A percentile compares a stretch with the other conserved stretches of the same genome.
phyloP scores from a whole-genome alignment of 2,888 invertebrate species.

The Chromoteleia sp. region DNA sequence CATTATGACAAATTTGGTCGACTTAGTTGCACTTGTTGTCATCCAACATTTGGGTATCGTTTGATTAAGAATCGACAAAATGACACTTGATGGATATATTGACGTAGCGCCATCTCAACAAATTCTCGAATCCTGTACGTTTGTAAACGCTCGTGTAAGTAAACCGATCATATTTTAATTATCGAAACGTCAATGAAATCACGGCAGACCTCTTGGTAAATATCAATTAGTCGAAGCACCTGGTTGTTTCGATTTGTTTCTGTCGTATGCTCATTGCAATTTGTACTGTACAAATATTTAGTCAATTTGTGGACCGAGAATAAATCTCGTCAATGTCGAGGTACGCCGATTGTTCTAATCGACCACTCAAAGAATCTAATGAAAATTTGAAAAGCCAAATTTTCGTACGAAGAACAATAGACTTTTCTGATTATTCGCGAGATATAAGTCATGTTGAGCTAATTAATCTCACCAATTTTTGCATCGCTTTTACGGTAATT shows the following conservation, averaged over 20 bases:
- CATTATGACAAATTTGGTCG: conserved; percentile 13
- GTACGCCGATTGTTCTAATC: conserved; percentile 50
- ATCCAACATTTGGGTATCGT: too few relatives aligned
- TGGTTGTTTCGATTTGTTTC: conserved; percentile 67
- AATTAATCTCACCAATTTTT: too few relatives aligned
- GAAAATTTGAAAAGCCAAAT: conserved; percentile 49
- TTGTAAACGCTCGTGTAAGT: conserved; percentile 62
- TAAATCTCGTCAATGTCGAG: conserved; percentile 33
- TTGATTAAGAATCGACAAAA: conserved; percentile 16
- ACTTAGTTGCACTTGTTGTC: too few relatives aligned
- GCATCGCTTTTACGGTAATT: too few relatives aligned
- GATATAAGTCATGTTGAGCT: too few relatives aligned
- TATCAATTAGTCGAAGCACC: conserved; percentile 77
- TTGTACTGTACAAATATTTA: conserved; percentile 77
- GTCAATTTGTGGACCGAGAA: conserved; percentile 62
- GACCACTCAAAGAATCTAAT: conserved; percentile 42
- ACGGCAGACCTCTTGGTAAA: conserved; percentile 73
- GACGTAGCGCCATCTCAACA: conserved; percentile 12
- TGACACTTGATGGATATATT: conserved; percentile 30
- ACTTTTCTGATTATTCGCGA: conserved; percentile 21
- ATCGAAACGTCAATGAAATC: conserved; percentile 75
- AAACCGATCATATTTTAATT: conserved; percentile 77
- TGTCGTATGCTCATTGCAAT: conserved; percentile 61
- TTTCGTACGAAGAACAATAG: conserved; percentile 1
- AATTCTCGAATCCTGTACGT: conserved; percentile 57